These are phyloP conservation scores for Hirtodrosophila histrioides DNA, from an alignment of 2,888 invertebrate genomes.

Conservation along the genomic window DNA sequence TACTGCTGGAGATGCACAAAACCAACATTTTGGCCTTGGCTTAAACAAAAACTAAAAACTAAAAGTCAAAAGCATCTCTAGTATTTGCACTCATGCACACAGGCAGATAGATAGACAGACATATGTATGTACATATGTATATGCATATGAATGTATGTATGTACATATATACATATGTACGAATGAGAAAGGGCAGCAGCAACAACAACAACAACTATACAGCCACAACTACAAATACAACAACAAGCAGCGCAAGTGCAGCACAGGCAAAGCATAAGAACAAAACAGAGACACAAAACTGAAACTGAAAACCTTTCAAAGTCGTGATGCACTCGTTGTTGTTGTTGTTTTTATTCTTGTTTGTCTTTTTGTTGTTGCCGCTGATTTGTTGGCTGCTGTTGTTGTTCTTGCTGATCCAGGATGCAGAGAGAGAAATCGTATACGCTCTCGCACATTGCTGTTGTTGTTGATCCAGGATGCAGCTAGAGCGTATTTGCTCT, in stretches of 20 bases:
- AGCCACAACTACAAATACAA: conserved; percentile 45
- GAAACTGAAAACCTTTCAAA: conserved; percentile 53
- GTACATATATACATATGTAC: conserved; percentile 27
- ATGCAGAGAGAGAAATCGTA: conserved; percentile 28
- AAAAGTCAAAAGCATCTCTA: conserved; percentile 21
- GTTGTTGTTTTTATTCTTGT: conserved; percentile 10
- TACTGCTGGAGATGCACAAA: conserved; percentile 35
- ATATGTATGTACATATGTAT: too few species aligned
- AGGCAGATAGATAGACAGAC: conserved; percentile 8
- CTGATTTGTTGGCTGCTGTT: conserved; percentile 24
- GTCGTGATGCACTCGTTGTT: conserved; percentile 40
- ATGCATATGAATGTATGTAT: too few species aligned
- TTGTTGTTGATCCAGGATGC: conserved; percentile 12
- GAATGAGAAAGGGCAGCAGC: conserved; percentile 50
- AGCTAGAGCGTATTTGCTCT: conserved; percentile 27
- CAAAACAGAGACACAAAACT: conserved; percentile 61
- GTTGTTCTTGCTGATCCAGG: conserved; percentile 42
- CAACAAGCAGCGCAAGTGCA: conserved; percentile 38
- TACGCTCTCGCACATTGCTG: not conserved
- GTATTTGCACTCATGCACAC: conserved; percentile 35
- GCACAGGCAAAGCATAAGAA: conserved; percentile 57
- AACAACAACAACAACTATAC: conserved; percentile 33
- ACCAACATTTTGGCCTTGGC: conserved; percentile 64
- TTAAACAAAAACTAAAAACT: conserved; percentile 37
- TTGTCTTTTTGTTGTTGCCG: conserved; percentile 7